Percentiles rank a stretch among this genome's conserved stretches.
These are phyloP conservation scores for Artibeus jamaicensis DNA, from an alignment of 2,797 vertebrate species.

Conservation along the genomic window DNA sequence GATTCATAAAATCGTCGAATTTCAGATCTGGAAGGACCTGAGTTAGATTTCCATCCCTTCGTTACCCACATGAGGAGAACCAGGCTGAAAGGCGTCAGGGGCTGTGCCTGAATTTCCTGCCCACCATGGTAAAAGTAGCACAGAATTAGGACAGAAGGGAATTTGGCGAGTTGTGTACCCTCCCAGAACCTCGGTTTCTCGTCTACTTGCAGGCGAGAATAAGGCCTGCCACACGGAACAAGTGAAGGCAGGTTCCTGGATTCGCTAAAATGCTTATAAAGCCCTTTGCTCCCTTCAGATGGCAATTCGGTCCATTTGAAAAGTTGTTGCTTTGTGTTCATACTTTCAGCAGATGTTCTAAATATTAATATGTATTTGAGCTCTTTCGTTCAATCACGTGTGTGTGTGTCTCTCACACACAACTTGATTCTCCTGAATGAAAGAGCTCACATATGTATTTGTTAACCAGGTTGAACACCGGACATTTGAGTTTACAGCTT, in stretches of 20 bases:
- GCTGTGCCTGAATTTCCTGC: background rate
- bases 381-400: background rate
- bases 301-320: background rate
- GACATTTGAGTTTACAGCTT: background rate
- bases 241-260: background rate
- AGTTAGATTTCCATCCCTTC: background rate
- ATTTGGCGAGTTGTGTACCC: background rate
- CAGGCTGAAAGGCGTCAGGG: background rate
- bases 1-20: background rate
- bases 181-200: background rate
- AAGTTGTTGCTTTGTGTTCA: background rate
- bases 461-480: background rate
- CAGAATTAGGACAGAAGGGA: background rate
- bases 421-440: background rate
- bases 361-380: background rate
- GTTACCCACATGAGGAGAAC: background rate
- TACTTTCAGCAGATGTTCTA: background rate
- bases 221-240: background rate
- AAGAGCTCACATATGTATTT: background rate
- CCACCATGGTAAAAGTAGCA: background rate
- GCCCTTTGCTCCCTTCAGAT: background rate
- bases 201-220: background rate
- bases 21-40: background rate
- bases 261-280: background rate
- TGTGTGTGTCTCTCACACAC: background rate